A percentile compares a stretch with the other conserved stretches of the same genome.
These are phyloP conservation scores for Lacanobia oleracea DNA, from an alignment of 2,888 invertebrate species.

Conservation along the genomic window DNA sequence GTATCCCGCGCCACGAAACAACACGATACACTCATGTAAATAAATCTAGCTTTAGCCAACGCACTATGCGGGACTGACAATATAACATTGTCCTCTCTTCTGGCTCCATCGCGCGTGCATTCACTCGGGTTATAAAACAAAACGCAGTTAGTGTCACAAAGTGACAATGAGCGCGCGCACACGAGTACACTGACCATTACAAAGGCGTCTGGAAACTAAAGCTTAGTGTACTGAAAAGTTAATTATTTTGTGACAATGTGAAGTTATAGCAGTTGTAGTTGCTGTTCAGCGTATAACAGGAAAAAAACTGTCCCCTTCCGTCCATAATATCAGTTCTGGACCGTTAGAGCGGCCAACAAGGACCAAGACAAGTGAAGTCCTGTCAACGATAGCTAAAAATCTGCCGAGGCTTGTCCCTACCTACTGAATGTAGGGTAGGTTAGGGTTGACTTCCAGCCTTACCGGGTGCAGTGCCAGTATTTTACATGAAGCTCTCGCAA, in stretches of 20 bases:
- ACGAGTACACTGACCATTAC: background rate
- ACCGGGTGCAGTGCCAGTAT: too few relatives aligned
- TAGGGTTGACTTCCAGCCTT: too few relatives aligned
- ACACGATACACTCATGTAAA: too few relatives aligned
- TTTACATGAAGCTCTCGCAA: too few relatives aligned
- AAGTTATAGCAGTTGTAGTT: background rate
- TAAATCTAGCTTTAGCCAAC: background rate
- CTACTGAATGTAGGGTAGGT: too few relatives aligned
- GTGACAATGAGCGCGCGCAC: constrained; percentile 24
- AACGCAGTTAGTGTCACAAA: constrained; percentile 20
- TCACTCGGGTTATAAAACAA: constrained; percentile 20
- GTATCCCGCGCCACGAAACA: too few relatives aligned
- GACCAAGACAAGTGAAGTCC: too few relatives aligned
- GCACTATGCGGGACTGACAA: background rate
- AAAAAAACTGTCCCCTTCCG: too few relatives aligned
- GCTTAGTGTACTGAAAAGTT: background rate
- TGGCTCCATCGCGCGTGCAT: background rate
- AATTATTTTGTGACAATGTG: background rate
- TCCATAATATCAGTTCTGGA: background rate
- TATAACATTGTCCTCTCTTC: background rate
- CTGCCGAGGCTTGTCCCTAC: too few relatives aligned
- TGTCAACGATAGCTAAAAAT: too few relatives aligned
- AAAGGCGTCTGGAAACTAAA: constrained; percentile 7
- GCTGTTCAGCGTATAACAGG: too few relatives aligned
- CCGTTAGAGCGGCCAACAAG: too few relatives aligned